These are phyloP conservation scores for Ormyrus rosae DNA, from an alignment of 2,888 invertebrate genomes.

Conservation along the genomic window DNA sequence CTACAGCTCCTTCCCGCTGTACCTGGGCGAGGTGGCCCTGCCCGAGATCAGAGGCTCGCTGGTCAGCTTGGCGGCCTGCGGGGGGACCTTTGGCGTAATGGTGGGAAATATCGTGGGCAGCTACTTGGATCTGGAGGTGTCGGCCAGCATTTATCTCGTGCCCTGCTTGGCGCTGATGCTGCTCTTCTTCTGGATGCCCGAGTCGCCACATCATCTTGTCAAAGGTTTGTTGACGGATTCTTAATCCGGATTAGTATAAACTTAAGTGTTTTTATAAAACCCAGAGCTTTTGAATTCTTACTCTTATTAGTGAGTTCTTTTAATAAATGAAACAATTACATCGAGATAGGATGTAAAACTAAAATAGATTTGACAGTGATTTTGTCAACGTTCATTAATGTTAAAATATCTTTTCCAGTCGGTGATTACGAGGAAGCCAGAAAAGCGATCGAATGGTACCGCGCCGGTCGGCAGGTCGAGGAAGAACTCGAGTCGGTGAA, in stretches of 20 bases:
- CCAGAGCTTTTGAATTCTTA: no score
- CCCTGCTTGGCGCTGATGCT: constrained; percentile 62
- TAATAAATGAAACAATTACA: no score
- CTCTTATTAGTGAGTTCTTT: no score
- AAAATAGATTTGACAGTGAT: neutral
- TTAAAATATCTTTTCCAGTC: constrained; percentile 8
- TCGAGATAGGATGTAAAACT: neutral
- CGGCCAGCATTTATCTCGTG: constrained; percentile 64
- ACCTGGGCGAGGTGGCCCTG: constrained; percentile 66
- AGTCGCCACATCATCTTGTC: constrained; percentile 67
- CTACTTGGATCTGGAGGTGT: constrained; percentile 63
- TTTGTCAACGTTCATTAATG: neutral
- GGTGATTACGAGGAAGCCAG: constrained; percentile 41
- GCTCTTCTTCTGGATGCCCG: constrained; percentile 66
- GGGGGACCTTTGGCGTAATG: constrained; percentile 66
- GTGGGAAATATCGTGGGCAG: constrained; percentile 68
- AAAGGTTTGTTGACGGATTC: constrained; percentile 33
- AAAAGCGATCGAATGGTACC: constrained; percentile 45
- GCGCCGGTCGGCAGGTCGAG: constrained; percentile 35
- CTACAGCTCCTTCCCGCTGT: constrained; percentile 65
- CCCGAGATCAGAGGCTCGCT: constrained; percentile 68
- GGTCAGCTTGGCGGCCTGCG: constrained; percentile 65
- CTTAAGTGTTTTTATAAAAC: no score
- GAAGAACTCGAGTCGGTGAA: constrained; percentile 47
- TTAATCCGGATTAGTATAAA: no score